Evolutionary conservation across 2,797 vertebrate genomes (phyloP), one percentile per base, ranked within the genome.

Genomic region (Anableps anableps): DNA sequence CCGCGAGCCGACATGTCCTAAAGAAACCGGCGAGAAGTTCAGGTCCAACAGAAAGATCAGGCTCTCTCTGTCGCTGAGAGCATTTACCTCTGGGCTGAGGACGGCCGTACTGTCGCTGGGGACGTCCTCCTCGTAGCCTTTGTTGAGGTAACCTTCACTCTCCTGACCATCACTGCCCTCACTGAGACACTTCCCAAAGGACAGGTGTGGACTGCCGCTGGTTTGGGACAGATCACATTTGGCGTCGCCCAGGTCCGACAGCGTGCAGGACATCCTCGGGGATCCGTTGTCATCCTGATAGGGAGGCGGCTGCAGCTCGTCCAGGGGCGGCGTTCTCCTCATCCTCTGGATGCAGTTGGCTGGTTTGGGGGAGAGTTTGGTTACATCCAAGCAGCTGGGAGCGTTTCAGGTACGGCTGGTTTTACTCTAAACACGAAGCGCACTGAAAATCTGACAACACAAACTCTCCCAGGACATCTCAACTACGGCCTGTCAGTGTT

Each of bases 291-390:
- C 98, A 71, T 99, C 98, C 93, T 98, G 97, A 90, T 99, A 99
- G 0, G 98, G 98, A 1, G 98, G 98, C 0, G 98, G 98, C 94
- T 99, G 98, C 71, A 99, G 95, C 90, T 99, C 98, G 74, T 99
- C 98, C 88, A 99, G 93, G 0, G 98, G 98, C 14, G 98, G 98
- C 0, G 98, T 99, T 81, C 96, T 96, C 92, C 98, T 97, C 97
- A 99, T 99, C 89, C 98, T 96, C 95, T 99, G 98, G 91, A 99
- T 99, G 92, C 97, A 98, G 96, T 97, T 97, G 0, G 96, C 98
- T 93, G 87, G 43, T 74, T 43, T n/a, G 17, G 64, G 21, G 38
- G 68, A 19, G n/a, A 66, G 41, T 62, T 43, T 58, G 51, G 34
- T 43, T 29, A 53, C 29, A 17, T 31, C 58, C 16, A 7, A 31